A percentile compares a stretch with the other conserved stretches of the same genome.
Conservation (phyloP, 2,797 vertebrate genomes). For the Melanotaenia boesemani region DNA sequence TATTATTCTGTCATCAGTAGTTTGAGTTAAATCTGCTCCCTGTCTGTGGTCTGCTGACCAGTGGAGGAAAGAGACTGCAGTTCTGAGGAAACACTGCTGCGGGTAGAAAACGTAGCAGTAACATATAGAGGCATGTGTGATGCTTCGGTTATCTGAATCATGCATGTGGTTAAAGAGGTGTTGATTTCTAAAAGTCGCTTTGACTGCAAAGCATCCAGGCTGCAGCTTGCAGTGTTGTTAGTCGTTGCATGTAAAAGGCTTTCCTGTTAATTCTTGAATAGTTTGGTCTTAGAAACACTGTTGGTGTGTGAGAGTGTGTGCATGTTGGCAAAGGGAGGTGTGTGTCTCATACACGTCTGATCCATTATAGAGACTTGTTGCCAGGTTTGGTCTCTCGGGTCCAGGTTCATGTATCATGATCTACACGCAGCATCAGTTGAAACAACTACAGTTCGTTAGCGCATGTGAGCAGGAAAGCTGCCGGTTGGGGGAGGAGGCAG, state of each 20-base stretch:
- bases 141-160: too few species aligned
- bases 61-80: conserved; percentile 8
- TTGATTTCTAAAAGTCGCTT: too few species aligned
- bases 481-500: neutral
- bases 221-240: neutral
- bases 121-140: too few species aligned
- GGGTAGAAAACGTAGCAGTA: too few species aligned
- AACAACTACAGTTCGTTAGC: too few species aligned
- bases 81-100: conserved; percentile 6
- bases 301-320: neutral
- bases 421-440: conserved; percentile 2
- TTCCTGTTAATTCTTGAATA: neutral
- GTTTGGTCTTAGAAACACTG: too few species aligned
- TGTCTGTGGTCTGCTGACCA: conserved; percentile 34
- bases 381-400: conserved; percentile 19
- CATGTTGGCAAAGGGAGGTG: conserved; percentile 6
- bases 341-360: conserved; percentile 24
- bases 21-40: conserved; percentile 64
- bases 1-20: conserved; percentile 64
- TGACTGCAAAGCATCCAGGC: too few species aligned
- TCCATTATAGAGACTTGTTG: conserved; percentile 27
- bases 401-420: conserved; percentile 17
- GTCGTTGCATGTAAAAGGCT: neutral
- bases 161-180: too few species aligned
- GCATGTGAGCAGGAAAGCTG: conserved; percentile 6